Evolutionary conservation across 2,113 vertebrate species (phyloP), one percentile per base, ranked within the genome.

Genomic region (Malurus elegans): DNA sequence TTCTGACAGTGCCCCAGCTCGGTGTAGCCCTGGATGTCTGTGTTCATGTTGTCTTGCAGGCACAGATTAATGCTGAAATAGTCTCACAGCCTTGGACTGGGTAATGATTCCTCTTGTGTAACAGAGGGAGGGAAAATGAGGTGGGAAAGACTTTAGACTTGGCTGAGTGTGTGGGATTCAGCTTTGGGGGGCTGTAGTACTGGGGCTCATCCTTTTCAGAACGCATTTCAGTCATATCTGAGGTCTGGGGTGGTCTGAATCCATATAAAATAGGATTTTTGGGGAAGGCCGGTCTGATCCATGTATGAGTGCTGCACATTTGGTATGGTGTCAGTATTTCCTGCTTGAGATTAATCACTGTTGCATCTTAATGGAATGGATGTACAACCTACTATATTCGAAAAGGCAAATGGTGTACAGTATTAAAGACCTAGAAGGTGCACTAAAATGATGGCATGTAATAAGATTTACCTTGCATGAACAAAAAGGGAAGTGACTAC

Each of bases 21-120:
- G 44, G 45, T 2, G 0, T 25, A 80, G 88, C 47, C 32, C 48
- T 6, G 2, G 64, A 61, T 54, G 34, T 44, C 64, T 84, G 47
- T 84, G 69, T 71, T 92, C 36, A 60, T 29, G 44, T 81, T 53
- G 9, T 80, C 42, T 71, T 64, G 40, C 83, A 93, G 93, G n/a
- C 62, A 78, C 45, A 79, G 82, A 74, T 94, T 70, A 88, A 83
- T 83, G 51, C 91, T 92, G 71, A 88, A 93, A 57, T 60, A 80
- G 69, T 44, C 26, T 65, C 32, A 11, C 42, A 66, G 71, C 56
- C 44, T 84, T 62, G 66, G 69, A 53, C 74, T 82, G 38, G 2
- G 16, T 76, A 58, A 62, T 72, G 58, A 82, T 95, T 66, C 74
- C 60, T 25, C 54, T 73, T 62, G 85, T 76, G 79, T 89, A 84